Evolutionary conservation across 2,888 invertebrate genomes (phyloP), one percentile per base, ranked within the genome.

Genomic region (Pemphredon lugubris): DNA sequence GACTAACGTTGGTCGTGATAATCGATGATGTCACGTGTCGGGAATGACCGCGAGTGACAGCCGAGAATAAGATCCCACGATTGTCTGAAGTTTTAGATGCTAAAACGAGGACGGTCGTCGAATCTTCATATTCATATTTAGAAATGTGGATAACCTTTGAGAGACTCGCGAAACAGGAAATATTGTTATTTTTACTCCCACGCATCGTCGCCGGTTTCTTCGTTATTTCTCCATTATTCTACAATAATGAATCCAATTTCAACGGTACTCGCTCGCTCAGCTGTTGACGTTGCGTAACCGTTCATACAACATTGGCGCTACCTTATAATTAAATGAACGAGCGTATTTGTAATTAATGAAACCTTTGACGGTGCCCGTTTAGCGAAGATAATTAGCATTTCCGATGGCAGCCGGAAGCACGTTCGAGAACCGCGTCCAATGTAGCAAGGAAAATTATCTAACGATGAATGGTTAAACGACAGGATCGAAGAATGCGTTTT

Each of bases 1-100:
- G 37, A 58, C 30, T 65, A 61, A 61, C 26, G 53, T 63, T 14
- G 23, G 55, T 42, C 55, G 73, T 73, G 66, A 74, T 84, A 83
- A 84, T 83, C 75, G 78, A 63, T 85, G 83, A 85, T 75, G 79
- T 85, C 83, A 84, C 64, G 64, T 44, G 58, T 57, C 48, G 63
- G 67, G 58, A 71, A 76, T 50, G 61, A 69, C 58, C 60, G n/a
- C 11, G 32, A 60, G 13, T 58, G 39, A 30, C 20, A 11, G 34
- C n/a, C n/a, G n/a, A 34, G 45, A 67, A 23, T 5, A 18, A 11
- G 34, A 39, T 14, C 23, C 13, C 39, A 30, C 20, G 48, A 4
- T 48, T 61, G 44, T 32, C 30, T 34, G 13, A 20, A 4, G 23
- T 53, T 45, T 40, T 2, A 13, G n/a, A 48, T 32, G 23, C n/a